phyloP scores from a whole-genome alignment of 2,888 invertebrate species.

The Argyresthia goedartella region DNA sequence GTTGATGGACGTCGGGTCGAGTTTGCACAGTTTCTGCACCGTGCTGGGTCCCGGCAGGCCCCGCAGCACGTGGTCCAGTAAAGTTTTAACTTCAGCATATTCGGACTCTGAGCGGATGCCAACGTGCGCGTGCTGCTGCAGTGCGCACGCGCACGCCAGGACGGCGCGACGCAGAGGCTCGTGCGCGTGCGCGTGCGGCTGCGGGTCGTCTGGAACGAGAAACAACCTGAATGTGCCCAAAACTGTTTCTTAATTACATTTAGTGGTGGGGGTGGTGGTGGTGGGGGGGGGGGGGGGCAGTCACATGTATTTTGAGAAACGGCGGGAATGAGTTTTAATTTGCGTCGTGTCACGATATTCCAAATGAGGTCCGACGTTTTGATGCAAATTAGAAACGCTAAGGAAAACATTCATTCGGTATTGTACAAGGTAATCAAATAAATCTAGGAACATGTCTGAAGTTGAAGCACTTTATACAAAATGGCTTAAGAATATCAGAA shows the following conservation, averaged over 20 bases:
- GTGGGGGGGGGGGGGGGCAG: constrained; percentile 8
- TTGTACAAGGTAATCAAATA: too few relatives aligned
- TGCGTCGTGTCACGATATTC: too few relatives aligned
- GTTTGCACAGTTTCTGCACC: constrained; percentile 72
- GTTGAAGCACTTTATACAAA: too few relatives aligned
- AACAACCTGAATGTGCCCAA: constrained; percentile 65
- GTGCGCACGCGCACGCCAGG: too few relatives aligned
- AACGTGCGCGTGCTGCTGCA: constrained; percentile 36
- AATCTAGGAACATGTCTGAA: too few relatives aligned
- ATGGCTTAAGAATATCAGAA: too few relatives aligned
- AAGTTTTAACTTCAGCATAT: constrained; percentile 26
- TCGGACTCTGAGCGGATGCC: constrained; percentile 29
- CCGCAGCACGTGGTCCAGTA: constrained; percentile 19
- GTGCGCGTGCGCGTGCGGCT: constrained; percentile 15
- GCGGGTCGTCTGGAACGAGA: constrained; percentile 38
- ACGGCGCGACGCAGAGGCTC: constrained; percentile 22
- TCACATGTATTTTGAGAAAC: constrained; percentile 24
- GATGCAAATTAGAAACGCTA: too few relatives aligned
- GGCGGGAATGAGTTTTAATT: too few relatives aligned
- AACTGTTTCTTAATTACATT: neutral
- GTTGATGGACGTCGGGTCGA: constrained; percentile 45
- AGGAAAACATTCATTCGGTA: too few relatives aligned
- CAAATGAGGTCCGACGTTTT: too few relatives aligned
- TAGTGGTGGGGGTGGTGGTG: too few relatives aligned
- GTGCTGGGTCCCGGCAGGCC: constrained; percentile 73